Conservation (phyloP, 2,888 invertebrate genomes). For the Desoria tigrina region DNA sequence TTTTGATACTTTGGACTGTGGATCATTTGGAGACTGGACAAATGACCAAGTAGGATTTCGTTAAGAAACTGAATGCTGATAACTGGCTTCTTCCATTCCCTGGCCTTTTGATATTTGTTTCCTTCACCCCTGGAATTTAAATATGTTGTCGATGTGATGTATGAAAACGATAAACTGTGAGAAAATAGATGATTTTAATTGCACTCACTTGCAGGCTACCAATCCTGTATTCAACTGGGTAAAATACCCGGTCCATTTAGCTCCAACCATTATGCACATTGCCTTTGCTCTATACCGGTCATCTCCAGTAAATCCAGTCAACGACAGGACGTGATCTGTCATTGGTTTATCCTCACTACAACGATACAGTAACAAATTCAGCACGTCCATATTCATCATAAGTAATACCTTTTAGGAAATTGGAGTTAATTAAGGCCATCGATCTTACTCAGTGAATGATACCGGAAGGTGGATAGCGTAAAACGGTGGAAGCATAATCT, state of each 20-base stretch:
- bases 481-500: slow-evolving; percentile 88
- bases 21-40: slow-evolving; percentile 67
- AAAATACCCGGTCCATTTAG: slow-evolving; percentile 69
- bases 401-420: background rate
- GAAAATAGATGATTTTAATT: slow-evolving; percentile 5
- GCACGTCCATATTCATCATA: background rate
- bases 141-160: no score
- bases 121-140: slow-evolving; percentile 71
- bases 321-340: slow-evolving; percentile 68
- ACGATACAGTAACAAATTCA: background rate
- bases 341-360: slow-evolving; percentile 66
- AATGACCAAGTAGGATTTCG: slow-evolving; percentile 84
- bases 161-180: no score
- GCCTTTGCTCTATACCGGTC: slow-evolving; percentile 78
- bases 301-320: slow-evolving; percentile 86
- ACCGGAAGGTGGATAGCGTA: slow-evolving; percentile 88
- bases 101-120: slow-evolving; percentile 81
- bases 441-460: slow-evolving; percentile 61
- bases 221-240: slow-evolving; percentile 60
- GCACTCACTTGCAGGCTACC: slow-evolving; percentile 59
- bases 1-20: slow-evolving; percentile 78
- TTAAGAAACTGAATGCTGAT: slow-evolving; percentile 93
- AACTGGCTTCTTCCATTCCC: slow-evolving; percentile 87
- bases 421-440: background rate
- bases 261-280: slow-evolving; percentile 83